Percentiles rank a stretch among this genome's conserved stretches.
Evolutionary conservation across 1,140 invertebrate genomes (phyloP).

Genomic region (Coelopa frigida): DNA sequence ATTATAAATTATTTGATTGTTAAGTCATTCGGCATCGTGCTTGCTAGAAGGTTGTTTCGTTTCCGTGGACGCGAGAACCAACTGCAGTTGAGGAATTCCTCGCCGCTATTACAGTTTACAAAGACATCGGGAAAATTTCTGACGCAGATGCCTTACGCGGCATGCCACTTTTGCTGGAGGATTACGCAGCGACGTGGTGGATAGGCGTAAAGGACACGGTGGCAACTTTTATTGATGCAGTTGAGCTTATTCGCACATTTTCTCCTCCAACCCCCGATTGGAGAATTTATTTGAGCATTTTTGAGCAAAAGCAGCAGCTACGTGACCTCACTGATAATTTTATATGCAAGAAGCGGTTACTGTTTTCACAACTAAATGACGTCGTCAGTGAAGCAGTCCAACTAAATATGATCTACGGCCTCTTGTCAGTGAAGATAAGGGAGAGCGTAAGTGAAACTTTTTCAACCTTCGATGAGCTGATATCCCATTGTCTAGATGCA

Average conservation of each 20-base stretch:
- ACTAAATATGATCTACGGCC: conserved; percentile 6
- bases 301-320: conserved; percentile 11
- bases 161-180: conserved; percentile 20
- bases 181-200: conserved; percentile 22
- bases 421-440: no score
- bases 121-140: conserved; percentile 12
- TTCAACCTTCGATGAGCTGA: neutral
- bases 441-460: neutral
- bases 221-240: conserved; percentile 10
- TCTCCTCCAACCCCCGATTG: conserved; percentile 2
- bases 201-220: conserved; percentile 16
- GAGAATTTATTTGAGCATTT: conserved; percentile 12
- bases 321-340: conserved; percentile 8
- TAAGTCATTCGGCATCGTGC: no score
- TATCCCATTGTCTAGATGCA: neutral
- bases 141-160: conserved; percentile 20
- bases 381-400: conserved; percentile 1
- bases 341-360: conserved; percentile 1
- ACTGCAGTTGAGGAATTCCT: conserved; percentile 11
- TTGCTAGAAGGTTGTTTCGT: no score
- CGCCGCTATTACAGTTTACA: conserved; percentile 6
- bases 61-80: conserved; percentile 11
- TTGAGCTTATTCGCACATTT: conserved; percentile 6
- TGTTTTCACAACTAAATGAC: neutral
- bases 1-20: no score